Conservation (phyloP, 92 coral and sea anemone species). For the Palythoa heliodiscus region DNA sequence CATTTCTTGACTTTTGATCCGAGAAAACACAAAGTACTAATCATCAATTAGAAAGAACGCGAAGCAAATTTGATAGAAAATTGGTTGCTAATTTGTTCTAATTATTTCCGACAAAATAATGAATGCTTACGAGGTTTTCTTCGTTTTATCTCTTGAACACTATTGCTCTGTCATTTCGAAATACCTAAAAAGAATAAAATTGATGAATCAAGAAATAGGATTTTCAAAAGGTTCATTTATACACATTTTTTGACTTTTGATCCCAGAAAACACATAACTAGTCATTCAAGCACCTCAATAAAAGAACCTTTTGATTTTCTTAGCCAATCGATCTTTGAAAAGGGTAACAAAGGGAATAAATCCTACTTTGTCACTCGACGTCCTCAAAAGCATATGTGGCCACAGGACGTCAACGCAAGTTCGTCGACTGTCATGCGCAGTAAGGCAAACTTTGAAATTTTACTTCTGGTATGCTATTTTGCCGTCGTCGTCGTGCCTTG, state of each 20-base stretch:
- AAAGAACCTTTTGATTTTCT: conserved; percentile 9
- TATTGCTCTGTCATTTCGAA: neutral
- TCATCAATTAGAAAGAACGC: neutral
- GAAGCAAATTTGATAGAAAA: neutral
- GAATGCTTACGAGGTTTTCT: neutral
- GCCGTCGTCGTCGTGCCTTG: no score
- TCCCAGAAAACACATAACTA: conserved; percentile 9
- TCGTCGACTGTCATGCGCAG: no score
- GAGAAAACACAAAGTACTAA: neutral
- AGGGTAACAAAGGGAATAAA: conserved; percentile 12
- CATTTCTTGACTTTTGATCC: conserved; percentile 11
- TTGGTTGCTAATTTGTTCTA: neutral
- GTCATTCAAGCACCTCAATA: conserved; percentile 20
- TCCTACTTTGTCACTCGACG: conserved; percentile 7
- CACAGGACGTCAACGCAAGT: no score
- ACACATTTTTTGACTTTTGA: neutral
- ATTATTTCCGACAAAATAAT: conserved; percentile 1
- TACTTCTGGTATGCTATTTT: no score
- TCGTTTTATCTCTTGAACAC: neutral
- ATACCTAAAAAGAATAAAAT: neutral
- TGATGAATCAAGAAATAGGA: conserved; percentile 4
- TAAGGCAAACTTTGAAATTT: no score
- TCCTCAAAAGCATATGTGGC: conserved; percentile 13
- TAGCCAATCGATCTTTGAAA: conserved; percentile 2
- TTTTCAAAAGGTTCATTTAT: conserved; percentile 5